Evolutionary conservation across 2,797 vertebrate genomes (phyloP).

Genomic region (Distichodus sexfasciatus): DNA sequence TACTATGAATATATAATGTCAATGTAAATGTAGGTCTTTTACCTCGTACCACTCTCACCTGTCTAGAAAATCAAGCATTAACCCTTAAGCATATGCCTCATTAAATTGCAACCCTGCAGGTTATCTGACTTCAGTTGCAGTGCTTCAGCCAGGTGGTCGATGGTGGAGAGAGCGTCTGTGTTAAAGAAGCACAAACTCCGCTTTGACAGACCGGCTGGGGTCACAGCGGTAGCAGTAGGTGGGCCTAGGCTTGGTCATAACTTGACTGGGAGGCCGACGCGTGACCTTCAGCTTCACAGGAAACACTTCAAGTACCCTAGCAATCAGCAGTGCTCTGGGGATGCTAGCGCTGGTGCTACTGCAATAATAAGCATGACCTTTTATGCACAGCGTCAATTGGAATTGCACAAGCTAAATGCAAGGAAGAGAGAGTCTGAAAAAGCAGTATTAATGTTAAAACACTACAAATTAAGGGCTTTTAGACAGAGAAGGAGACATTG

Average conservation of each 20-base stretch:
- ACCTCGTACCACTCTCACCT: no score
- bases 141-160: neutral
- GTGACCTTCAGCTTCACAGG: conserved; percentile 43
- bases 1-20: no score
- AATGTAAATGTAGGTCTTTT: no score
- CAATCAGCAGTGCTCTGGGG: conserved; percentile 31
- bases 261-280: conserved; percentile 18
- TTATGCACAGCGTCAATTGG: conserved; percentile 33
- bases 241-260: conserved; percentile 16
- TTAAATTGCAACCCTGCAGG: neutral
- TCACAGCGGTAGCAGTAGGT: conserved; percentile 12
- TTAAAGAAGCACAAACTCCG: neutral
- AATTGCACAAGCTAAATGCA: neutral
- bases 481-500: neutral
- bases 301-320: conserved; percentile 24
- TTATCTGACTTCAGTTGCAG: neutral
- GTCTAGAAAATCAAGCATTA: neutral
- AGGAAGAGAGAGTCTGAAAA: neutral
- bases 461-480: neutral
- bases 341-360: neutral
- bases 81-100: neutral
- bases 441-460: neutral
- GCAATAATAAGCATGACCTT: conserved; percentile 24
- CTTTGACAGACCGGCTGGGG: conserved; percentile 13
- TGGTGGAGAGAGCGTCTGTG: neutral